These are phyloP conservation scores for Eupeodes corollae DNA, from an alignment of 1,140 invertebrate species.

Conservation along the genomic window DNA sequence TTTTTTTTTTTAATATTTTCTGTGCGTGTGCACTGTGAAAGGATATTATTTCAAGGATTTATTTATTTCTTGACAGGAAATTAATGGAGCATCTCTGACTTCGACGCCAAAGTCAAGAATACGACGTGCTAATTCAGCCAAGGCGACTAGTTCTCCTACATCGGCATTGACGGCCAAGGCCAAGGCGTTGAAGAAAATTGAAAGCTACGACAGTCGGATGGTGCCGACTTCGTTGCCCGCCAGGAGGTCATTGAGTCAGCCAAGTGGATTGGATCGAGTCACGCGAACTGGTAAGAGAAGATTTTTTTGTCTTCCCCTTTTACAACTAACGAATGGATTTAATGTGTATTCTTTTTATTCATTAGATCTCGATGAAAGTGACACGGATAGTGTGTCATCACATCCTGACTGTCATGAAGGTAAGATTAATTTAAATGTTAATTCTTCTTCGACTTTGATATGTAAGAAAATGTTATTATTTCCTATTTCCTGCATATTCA, in stretches of 20 bases:
- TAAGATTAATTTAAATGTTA: constrained; percentile 4
- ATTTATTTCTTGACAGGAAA: too few relatives aligned
- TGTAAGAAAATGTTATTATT: too few relatives aligned
- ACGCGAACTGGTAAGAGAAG: constrained; percentile 13
- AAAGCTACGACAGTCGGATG: constrained; percentile 16
- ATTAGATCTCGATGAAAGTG: constrained; percentile 26
- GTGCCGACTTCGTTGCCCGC: constrained; percentile 46
- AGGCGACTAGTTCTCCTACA: constrained; percentile 13
- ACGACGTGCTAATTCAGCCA: constrained; percentile 29
- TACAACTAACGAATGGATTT: neutral
- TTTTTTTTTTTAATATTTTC: neutral
- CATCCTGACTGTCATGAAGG: constrained; percentile 33
- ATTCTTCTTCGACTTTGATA: neutral
- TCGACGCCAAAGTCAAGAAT: constrained; percentile 7
- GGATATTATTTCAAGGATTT: neutral
- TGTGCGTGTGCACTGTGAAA: neutral
- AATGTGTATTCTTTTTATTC: constrained; percentile 1
- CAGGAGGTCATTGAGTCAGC: constrained; percentile 58
- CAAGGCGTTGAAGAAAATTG: constrained; percentile 13
- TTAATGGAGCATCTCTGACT: neutral
- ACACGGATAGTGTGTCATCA: constrained; percentile 31
- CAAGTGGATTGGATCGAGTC: constrained; percentile 55
- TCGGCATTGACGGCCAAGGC: constrained; percentile 6
- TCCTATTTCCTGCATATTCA: too few relatives aligned
- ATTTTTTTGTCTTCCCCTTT: neutral